Base-by-base conservation (phyloP, 2,797 vertebrate species). In the Crax fasciolata region DNA sequence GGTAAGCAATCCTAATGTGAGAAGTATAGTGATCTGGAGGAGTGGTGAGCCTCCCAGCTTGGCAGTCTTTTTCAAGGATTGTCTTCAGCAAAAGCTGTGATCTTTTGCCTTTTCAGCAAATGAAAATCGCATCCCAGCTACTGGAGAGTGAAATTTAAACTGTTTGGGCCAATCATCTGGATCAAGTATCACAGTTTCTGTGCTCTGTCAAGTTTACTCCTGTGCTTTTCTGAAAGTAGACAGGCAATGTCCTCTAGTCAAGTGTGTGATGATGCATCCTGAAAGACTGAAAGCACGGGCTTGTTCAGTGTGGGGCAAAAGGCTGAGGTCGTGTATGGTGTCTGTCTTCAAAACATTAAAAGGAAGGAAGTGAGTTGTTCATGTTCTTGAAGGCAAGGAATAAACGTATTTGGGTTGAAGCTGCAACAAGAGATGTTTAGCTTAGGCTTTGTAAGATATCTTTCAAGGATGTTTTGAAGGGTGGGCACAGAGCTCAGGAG, bases 121-220 rank as follows among this genome's bases (percentile, higher is more conserved):
- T 59, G 66, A 63, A 77, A 77, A 84, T 77, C 77, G 25, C 20
- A 55, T 77, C 62, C 87, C 41, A 91, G 87, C 77, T 84, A 75
- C 51, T 84, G 84, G 58, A 68, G 63, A 32, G 44, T n/a, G 51
- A 75, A 71, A 52, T 35, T n/a, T 19, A 39, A 87, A 57, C 39
- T 15, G 6, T 72, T 65, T 57, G 49, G 62, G 27, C 6, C 52
- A 20, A 58, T 39, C 52, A 38, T 20, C 59, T 62, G n/a, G n/a
- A 43, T 25, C 16, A 11, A 51, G 11, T 67, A 28, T 57, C 27
- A 44, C 12, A 52, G 6, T 46, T 89, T 58, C 23, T 91, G 28
- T 83, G 54, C 75, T 30, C 30, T 44, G 38, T 57, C 71, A 93
- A 67, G 75, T 82, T 84, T 21, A 41, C 25, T 49, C 32, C 41